Evolutionary conservation across 2,888 invertebrate genomes (phyloP), one percentile per base, ranked within the genome.

Genomic region (Lasiommata megera): DNA sequence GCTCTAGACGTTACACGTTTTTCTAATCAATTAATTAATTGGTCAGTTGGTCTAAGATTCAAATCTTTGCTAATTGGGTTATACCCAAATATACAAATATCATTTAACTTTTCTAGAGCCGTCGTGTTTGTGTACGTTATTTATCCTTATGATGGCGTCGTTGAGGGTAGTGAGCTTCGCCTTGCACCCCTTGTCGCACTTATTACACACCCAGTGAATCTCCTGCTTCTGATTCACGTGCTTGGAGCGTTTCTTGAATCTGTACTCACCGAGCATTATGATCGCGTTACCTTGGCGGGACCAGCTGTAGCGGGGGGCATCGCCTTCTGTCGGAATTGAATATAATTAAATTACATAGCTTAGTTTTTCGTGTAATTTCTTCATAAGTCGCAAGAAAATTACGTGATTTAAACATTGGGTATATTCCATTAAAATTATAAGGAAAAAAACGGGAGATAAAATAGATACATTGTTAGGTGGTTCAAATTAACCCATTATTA

Each of bases 151-250:
- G 3, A 90, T 84, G 9, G 80, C 88, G 16, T 88, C 90, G 40
- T 88, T 82, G 0, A 82, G 40, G 0, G 89, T 90, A 0, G 88
- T 88, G 6, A 89, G 67, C 61, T 82, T 84, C 0, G 90, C 90
- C 58, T 84, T 88, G 59, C 90, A 91, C 0, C 90, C 90, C 58
- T 82, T 88, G 54, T 88, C 86, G 23, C 80, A 80, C 61, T 88
- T 84, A 63, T 88, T 89, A 64, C 89, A 89, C 0, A 88, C 88
- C 89, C 89, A 89, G 53, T 88, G 89, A 0, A 72, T 80, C 61
- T 89, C 88, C 3, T 85, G 79, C 38, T 78, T 85, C 47, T 75
- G 82, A 56, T 89, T 89, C 6, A 75, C 66, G 50, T 84, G 79
- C 51, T 77, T 83, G 0, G 89, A 89, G 0, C 89, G 71, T 62